phyloP scores from a whole-genome alignment of 2,797 vertebrate species.

The Crenuchus spilurus region DNA sequence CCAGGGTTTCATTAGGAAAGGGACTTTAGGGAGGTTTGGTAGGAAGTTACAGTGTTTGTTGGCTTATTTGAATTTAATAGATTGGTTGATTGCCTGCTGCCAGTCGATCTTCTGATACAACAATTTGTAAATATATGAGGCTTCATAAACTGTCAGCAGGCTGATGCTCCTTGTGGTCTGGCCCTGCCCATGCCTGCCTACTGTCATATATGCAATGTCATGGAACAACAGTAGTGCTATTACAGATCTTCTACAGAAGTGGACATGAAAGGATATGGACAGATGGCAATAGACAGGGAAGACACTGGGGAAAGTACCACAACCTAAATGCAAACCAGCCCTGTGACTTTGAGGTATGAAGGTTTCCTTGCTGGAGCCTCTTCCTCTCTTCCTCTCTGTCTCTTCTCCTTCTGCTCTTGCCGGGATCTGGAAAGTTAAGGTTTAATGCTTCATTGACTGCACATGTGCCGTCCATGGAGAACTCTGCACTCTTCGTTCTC shows the following conservation, averaged over 20 bases:
- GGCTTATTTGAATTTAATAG: too few species aligned
- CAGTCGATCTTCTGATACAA: not conserved
- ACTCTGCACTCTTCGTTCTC: slow-evolving; percentile 46
- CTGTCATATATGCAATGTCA: slow-evolving; percentile 8
- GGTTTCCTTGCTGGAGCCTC: slow-evolving; percentile 44
- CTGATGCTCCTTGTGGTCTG: not conserved
- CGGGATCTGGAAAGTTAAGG: slow-evolving; percentile 60
- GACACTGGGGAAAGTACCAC: slow-evolving; percentile 48
- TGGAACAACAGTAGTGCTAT: slow-evolving; percentile 9
- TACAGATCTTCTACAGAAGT: slow-evolving; percentile 34
- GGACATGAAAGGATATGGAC: slow-evolving; percentile 43
- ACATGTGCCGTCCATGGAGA: slow-evolving; percentile 59
- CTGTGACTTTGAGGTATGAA: slow-evolving; percentile 56
- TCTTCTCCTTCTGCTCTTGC: slow-evolving; percentile 49
- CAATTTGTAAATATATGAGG: not conserved
- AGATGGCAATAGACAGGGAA: slow-evolving; percentile 30
- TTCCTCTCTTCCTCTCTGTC: slow-evolving; percentile 48
- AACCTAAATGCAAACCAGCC: slow-evolving; percentile 58
- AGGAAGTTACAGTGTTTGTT: too few species aligned
- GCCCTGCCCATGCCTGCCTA: not conserved
- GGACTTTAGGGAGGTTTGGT: too few species aligned
- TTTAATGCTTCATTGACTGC: slow-evolving; percentile 64
- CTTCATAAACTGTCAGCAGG: not conserved
- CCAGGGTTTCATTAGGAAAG: too few species aligned
- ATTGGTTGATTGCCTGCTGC: not conserved